Evolutionary conservation across 2,113 vertebrate genomes (phyloP).

Genomic region (Pangasianodon hypophthalmus): DNA sequence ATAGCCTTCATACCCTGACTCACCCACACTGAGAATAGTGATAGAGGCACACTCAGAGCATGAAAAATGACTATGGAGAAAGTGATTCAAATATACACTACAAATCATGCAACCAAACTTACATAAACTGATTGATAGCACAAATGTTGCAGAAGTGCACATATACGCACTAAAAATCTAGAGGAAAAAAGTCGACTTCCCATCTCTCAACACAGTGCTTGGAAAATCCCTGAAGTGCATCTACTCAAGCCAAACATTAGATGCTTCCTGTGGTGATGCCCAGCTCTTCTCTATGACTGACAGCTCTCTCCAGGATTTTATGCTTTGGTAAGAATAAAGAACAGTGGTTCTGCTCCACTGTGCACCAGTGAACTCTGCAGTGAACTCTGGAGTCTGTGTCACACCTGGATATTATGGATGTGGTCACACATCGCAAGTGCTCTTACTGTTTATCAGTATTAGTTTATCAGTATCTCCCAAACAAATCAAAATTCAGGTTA

Average conservation of each 20-base stretch:
- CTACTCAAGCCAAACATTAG: conserved; percentile 41
- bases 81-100: conserved; percentile 30
- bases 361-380: conserved; percentile 20
- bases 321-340: conserved; percentile 35
- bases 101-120: conserved; percentile 34
- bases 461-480: background rate
- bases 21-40: conserved; percentile 40
- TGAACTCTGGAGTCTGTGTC: conserved; percentile 13
- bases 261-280: conserved; percentile 45
- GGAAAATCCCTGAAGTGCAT: conserved; percentile 23
- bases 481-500: background rate
- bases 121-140: conserved; percentile 27
- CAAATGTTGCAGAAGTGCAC: conserved; percentile 24
- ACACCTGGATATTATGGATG: conserved; percentile 20
- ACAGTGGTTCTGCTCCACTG: conserved; percentile 16
- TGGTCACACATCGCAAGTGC: background rate
- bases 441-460: background rate
- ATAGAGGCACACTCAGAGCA: conserved; percentile 45
- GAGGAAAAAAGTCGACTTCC: background rate
- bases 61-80: conserved; percentile 43
- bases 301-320: conserved; percentile 34
- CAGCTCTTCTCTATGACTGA: conserved; percentile 38
- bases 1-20: conserved; percentile 52
- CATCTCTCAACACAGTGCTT: background rate
- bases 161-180: background rate